phyloP scores from a whole-genome alignment of 2,113 vertebrate genomes.

The Bubo scandiacus region DNA sequence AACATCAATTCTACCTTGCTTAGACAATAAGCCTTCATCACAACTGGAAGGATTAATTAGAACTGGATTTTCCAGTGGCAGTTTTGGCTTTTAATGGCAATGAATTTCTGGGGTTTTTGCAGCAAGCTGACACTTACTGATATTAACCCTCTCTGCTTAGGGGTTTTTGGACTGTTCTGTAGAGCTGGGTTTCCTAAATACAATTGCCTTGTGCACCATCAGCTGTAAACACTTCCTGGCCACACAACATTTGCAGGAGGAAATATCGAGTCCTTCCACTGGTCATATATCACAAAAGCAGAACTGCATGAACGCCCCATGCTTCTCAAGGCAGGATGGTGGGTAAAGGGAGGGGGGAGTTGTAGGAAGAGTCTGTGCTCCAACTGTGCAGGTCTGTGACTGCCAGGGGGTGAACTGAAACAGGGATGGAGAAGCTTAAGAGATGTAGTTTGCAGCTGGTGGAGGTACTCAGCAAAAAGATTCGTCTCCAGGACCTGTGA shows the following conservation, averaged over 20 bases:
- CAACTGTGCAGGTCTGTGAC: not conserved
- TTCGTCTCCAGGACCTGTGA: not conserved
- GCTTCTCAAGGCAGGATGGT: not conserved
- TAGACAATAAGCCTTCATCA: not conserved
- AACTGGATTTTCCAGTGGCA: not conserved
- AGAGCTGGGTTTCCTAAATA: not conserved
- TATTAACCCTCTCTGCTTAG: not conserved
- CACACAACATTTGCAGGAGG: not conserved
- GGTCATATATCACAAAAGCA: not conserved
- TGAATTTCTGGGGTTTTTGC: not conserved
- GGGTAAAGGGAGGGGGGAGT: not conserved
- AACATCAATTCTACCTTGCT: not conserved
- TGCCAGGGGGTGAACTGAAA: not conserved
- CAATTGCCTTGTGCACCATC: not conserved
- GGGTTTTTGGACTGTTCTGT: not conserved
- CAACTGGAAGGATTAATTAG: not conserved
- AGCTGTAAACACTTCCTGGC: not conserved
- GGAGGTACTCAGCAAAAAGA: not conserved
- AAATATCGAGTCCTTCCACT: not conserved
- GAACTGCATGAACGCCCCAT: not conserved
- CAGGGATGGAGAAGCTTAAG: not conserved
- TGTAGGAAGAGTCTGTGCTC: not conserved
- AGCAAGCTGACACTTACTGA: not conserved
- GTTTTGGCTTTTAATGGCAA: not conserved
- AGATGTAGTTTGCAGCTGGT: not conserved